Base-by-base conservation (phyloP, 2,113 vertebrate genomes). In the Brevimyrus niger region DNA sequence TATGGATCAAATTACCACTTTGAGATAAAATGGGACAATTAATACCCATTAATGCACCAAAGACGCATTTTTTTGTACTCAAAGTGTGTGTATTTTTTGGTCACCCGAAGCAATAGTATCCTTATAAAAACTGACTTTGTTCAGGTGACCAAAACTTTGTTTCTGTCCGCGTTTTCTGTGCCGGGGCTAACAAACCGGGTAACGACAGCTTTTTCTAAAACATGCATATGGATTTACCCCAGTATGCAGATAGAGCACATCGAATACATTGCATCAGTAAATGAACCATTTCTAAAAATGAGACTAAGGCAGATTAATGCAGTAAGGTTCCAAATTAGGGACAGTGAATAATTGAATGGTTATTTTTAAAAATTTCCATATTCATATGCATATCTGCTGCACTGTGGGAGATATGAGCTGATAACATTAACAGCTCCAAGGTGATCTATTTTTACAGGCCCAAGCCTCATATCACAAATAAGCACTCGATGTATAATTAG, bases 221-320 rank as follows among this genome's bases (percentile, higher is more conserved):
- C 73, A 42, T 80, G 73, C 73, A 80, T 80, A 80, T 80, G 73
- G 35, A 80, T 80, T 42, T 17, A 38, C 73, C 35, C 73, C 73
- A 80, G 31, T 80, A 42, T 80, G 73, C 35, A 80, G 73, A 80
- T 42, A 42, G 17, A 80, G 1, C 17, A 80, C 73, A 38, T 80
- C 17, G 4, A 80, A 80, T 80, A 80, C 73, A 80, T 80, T 80
- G 73, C 73, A 80, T 80, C 73, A 80, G 73, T 38, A 80, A 80
- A 80, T 38, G 73, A 80, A 80, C 73, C 73, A 80, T 80, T 80
- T 80, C 73, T 80, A 80, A 80, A 80, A 80, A 80, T 80, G 73
- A 80, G 35, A 80, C 73, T 80, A 80, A 80, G 73, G 73, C 73
- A 80, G 73, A 80, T 80, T 80, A 80, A 80, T 80, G 73, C 73